A percentile compares a stretch with the other conserved stretches of the same genome.
Conservation (phyloP, 2,797 vertebrate genomes). For the Prunella strophiata region DNA sequence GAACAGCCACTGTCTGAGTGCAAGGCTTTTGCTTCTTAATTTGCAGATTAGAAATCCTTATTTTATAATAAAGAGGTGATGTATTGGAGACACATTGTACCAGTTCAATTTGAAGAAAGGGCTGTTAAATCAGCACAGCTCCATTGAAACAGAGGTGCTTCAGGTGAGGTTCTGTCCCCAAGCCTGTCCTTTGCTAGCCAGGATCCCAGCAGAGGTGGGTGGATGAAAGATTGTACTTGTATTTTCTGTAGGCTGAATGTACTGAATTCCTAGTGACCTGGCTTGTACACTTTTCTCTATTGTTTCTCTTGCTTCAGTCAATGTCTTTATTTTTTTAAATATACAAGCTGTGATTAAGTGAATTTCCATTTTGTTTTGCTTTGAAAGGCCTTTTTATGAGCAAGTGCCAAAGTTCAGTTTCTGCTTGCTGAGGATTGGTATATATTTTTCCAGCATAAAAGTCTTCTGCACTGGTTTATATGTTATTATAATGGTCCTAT, state of each 20-base stretch:
- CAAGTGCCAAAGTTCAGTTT: constrained; percentile 78
- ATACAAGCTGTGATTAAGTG: constrained; percentile 37
- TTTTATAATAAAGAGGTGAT: not conserved
- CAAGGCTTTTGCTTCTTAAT: constrained; percentile 29
- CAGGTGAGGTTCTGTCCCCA: not conserved
- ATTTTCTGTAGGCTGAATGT: constrained; percentile 43
- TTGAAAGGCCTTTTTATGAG: constrained; percentile 70
- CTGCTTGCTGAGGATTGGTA: constrained; percentile 60
- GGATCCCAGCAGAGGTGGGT: not conserved
- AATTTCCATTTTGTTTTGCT: constrained; percentile 50
- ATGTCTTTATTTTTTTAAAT: constrained; percentile 21
- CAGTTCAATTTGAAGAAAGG: not conserved
- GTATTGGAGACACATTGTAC: not conserved
- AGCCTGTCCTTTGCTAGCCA: not conserved
- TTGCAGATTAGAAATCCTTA: constrained; percentile 19
- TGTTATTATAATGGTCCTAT: constrained; percentile 21
- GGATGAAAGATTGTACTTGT: not conserved
- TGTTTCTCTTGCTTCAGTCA: not conserved
- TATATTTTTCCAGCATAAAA: constrained; percentile 17
- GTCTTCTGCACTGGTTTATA: constrained; percentile 58
- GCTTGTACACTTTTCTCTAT: constrained; percentile 22
- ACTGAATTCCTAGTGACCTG: constrained; percentile 13
- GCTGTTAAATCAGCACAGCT: not conserved
- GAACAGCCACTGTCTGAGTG: not conserved
- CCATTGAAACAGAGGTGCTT: not conserved